Percentiles rank a stretch among this genome's conserved stretches.
phyloP scores from a whole-genome alignment of 2,797 vertebrate genomes.

The Pelochelys cantorii region DNA sequence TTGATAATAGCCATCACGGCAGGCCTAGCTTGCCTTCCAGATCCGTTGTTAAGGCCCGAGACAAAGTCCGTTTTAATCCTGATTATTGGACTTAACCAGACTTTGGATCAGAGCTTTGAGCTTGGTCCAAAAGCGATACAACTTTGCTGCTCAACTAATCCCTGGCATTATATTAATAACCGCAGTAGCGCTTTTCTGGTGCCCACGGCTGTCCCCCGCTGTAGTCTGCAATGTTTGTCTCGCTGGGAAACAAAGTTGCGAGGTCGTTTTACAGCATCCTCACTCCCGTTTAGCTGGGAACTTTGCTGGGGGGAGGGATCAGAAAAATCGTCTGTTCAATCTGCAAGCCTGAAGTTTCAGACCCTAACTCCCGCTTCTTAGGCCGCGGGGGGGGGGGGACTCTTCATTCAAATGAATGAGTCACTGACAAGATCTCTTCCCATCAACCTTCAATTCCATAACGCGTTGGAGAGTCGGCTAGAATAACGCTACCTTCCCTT shows the following conservation, averaged over 20 bases:
- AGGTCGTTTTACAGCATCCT: background rate
- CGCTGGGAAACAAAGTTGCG: background rate
- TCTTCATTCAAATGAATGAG: slow-evolving; percentile 36
- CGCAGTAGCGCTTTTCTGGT: too few species aligned
- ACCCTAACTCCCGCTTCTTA: slow-evolving; percentile 37
- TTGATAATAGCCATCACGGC: background rate
- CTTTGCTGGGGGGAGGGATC: too few species aligned
- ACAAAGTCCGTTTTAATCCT: too few species aligned
- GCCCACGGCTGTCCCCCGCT: too few species aligned
- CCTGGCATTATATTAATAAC: background rate
- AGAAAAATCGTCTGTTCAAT: background rate
- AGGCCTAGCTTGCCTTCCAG: too few species aligned
- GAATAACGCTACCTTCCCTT: slow-evolving; percentile 29
- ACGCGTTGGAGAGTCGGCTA: slow-evolving; percentile 32
- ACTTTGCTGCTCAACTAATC: background rate
- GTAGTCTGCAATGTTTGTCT: too few species aligned
- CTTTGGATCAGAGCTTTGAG: background rate
- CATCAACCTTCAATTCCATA: slow-evolving; percentile 46
- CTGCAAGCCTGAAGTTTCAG: slow-evolving; percentile 43
- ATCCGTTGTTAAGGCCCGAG: too few species aligned
- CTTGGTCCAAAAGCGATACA: background rate
- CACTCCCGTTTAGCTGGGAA: background rate
- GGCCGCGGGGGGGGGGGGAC: slow-evolving; percentile 23
- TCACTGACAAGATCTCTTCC: slow-evolving; percentile 39
- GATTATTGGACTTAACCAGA: too few species aligned